phyloP scores from a whole-genome alignment of 2,888 invertebrate species.

The Nasonia oneida region DNA sequence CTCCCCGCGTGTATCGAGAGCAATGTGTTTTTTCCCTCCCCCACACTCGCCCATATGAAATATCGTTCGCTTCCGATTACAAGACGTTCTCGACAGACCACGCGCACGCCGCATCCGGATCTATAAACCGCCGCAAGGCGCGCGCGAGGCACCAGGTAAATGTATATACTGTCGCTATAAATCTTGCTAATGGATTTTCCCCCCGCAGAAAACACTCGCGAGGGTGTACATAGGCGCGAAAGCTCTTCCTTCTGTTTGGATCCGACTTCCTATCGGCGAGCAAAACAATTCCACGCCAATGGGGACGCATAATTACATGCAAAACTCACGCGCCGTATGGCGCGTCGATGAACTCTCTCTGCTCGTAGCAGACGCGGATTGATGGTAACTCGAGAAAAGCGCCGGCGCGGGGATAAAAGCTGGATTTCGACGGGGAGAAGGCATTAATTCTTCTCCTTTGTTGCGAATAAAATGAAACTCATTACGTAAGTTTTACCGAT shows the following conservation, averaged over 20 bases:
- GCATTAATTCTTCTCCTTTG: not conserved
- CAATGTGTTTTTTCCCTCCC: slow-evolving; percentile 12
- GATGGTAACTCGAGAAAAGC: not conserved
- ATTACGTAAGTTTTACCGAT: not conserved
- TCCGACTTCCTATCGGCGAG: slow-evolving; percentile 7
- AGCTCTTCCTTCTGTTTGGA: slow-evolving; percentile 5
- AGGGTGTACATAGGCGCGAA: not conserved
- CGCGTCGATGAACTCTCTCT: not conserved
- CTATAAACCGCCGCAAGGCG: not conserved
- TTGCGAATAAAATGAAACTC: slow-evolving; percentile 3
- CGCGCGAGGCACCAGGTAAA: not conserved
- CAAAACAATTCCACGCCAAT: slow-evolving; percentile 2
- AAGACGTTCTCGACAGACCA: slow-evolving; percentile 30
- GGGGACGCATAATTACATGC: slow-evolving; percentile 19
- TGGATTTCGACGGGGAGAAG: not conserved
- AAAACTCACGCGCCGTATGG: not conserved
- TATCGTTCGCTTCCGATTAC: slow-evolving; percentile 32
- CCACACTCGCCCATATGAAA: slow-evolving; percentile 13
- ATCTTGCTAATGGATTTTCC: slow-evolving; percentile 53
- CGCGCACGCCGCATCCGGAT: not conserved
- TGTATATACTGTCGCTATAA: slow-evolving; percentile 20
- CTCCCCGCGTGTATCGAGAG: not conserved
- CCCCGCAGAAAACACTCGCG: not conserved
- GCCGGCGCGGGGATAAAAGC: not conserved
- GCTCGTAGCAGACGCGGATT: not conserved